Percentiles rank a stretch among this genome's conserved stretches.
Evolutionary conservation across 2,797 vertebrate genomes (phyloP).

Genomic region (Alca torda): DNA sequence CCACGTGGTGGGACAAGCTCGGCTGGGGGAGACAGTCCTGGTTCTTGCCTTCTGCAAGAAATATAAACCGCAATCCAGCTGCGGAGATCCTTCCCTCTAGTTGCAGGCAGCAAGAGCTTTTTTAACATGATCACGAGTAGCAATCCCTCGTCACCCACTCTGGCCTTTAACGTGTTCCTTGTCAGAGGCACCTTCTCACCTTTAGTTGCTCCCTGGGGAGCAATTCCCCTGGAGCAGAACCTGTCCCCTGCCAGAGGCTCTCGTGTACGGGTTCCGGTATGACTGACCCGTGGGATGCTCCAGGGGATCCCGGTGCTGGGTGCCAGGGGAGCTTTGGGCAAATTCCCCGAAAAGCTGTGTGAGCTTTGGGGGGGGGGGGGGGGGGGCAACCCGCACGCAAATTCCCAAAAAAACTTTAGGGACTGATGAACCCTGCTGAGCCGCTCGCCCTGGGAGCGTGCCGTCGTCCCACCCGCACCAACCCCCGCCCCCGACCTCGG

Average conservation of each 20-base stretch:
- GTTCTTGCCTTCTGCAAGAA: neutral
- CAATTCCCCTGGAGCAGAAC: accelerated
- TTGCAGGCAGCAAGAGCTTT: neutral
- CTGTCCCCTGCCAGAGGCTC: too few species aligned
- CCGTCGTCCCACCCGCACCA: too few species aligned
- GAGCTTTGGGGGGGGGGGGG: too few species aligned
- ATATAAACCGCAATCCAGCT: neutral
- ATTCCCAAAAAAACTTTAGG: accelerated
- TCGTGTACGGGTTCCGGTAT: accelerated
- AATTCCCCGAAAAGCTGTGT: neutral
- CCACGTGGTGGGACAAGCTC: accelerated
- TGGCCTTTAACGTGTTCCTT: neutral
- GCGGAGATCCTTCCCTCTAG: neutral
- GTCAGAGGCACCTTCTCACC: neutral
- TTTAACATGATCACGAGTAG: accelerated
- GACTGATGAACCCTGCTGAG: neutral
- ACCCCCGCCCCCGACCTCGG: neutral
- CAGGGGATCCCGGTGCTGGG: neutral
- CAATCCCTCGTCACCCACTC: accelerated
- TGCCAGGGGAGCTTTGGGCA: accelerated
- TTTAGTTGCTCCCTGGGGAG: accelerated
- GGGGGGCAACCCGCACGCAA: neutral
- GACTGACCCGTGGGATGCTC: neutral
- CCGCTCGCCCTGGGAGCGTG: accelerated
- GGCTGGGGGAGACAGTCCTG: neutral